Evolutionary conservation across 1,140 invertebrate genomes (phyloP), one percentile per base, ranked within the genome.

Genomic region (Drosophila takahashii): DNA sequence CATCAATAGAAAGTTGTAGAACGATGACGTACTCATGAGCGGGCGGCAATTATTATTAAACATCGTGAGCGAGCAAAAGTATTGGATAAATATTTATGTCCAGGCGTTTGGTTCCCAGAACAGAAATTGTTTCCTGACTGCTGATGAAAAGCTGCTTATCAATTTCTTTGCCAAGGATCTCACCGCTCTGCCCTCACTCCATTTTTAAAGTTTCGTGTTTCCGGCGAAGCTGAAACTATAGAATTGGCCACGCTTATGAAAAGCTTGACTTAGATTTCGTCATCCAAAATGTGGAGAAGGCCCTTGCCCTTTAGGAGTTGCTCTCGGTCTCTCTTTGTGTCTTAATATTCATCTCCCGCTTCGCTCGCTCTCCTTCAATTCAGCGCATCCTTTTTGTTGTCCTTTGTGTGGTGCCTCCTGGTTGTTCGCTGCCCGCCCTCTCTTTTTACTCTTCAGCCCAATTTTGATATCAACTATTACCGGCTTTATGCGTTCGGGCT

Each of bases 1-100:
- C 74, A 78, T 32, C 79, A 61, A 60, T 78, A 48, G 79, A 81
- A 74, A 73, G 45, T 39, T 48, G 79, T 78, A 83, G 79, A 83
- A 81, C 48, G 32, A 77, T 81, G 69, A 81, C 79, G 61, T 81
- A 52, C 22, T 41, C 4, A 16, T 62, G 44, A 13, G 18, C 11
- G 26, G 29, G 8, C 15, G 22, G 26, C 3, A 32, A 29, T 29
- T 41, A 26, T 29, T 62, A 15, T 39, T 36, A n/a, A 37, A 36
- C 34, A 48, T 39, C 32, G 34, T 45, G 56, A 48, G 22, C n/a
- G 3, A 16, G 36, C 45, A 61, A 52, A n/a, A 72, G 53, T 36
- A 22, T 32, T 60, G 15, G 39, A 34, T 34, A 72, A 62, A 61
- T 53, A 51, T 32, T 37, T 34, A 65, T 54, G 10, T 39, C 45